These are phyloP conservation scores for Staurois parvus DNA, from an alignment of 2,797 vertebrate species.

Conservation along the genomic window DNA sequence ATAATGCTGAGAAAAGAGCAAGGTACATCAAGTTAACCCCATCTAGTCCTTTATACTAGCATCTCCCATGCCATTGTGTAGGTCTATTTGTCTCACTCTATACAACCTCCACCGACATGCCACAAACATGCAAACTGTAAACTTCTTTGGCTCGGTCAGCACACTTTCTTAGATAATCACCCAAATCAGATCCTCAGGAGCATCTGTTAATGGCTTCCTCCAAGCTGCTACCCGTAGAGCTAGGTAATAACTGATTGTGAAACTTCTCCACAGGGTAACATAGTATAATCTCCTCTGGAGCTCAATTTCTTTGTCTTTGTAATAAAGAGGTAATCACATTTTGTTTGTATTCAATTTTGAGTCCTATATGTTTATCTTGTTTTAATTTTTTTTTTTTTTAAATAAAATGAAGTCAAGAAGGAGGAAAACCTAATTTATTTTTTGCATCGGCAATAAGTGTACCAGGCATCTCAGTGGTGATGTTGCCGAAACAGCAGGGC, in stretches of 20 bases:
- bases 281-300: background rate
- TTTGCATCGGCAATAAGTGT: background rate
- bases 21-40: too few species aligned
- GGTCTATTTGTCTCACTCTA: background rate
- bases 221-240: background rate
- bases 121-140: background rate
- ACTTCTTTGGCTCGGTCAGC: background rate
- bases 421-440: slow-evolving; percentile 10
- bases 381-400: background rate
- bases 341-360: background rate
- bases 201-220: background rate
- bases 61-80: background rate
- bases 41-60: too few species aligned
- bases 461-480: background rate
- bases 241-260: background rate
- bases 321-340: background rate
- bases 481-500: slow-evolving; percentile 9
- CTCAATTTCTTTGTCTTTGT: background rate
- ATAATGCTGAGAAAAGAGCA: too few species aligned
- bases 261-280: background rate
- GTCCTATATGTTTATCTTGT: slow-evolving; percentile 13
- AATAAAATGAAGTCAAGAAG: background rate
- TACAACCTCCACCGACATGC: background rate
- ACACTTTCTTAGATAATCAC: background rate
- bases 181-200: background rate